Conservation (phyloP, 2,797 vertebrate genomes). For the Perdix hodgsoniae region DNA sequence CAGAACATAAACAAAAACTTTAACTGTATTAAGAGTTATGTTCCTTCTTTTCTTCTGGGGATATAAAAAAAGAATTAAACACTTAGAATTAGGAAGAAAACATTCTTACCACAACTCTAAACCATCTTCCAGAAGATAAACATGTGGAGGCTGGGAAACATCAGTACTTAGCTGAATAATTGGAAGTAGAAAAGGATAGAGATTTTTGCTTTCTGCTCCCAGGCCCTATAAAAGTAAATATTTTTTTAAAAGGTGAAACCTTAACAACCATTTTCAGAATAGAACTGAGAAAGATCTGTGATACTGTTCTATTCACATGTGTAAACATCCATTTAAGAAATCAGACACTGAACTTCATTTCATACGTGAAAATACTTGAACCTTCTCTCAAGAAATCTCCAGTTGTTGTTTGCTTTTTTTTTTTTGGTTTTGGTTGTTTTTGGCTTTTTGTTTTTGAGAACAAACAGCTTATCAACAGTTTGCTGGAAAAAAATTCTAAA, state of each 20-base stretch:
- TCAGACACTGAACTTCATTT: neutral
- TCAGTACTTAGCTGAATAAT: constrained; percentile 98
- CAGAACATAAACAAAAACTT: neutral
- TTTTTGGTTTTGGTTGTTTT: no score
- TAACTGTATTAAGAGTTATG: neutral
- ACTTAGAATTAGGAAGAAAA: neutral
- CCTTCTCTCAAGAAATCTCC: neutral
- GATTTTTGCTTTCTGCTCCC: constrained; percentile 94
- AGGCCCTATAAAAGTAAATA: constrained; percentile 85
- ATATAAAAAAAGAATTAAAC: neutral
- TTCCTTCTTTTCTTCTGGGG: neutral
- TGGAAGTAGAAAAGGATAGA: constrained; percentile 96
- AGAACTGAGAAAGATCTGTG: neutral
- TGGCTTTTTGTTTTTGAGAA: neutral
- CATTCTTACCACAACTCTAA: constrained; percentile 93
- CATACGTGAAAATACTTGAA: neutral
- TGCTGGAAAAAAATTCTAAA: neutral
- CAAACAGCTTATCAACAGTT: neutral
- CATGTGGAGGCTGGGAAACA: constrained; percentile 94
- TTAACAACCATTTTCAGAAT: neutral
- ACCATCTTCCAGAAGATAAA: constrained; percentile 97
- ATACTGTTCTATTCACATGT: neutral
- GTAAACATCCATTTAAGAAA: neutral
- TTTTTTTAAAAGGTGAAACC: constrained; percentile 41
- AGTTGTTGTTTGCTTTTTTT: neutral